Conservation (phyloP, 2,888 invertebrate genomes). For the Coelopa pilipes region DNA sequence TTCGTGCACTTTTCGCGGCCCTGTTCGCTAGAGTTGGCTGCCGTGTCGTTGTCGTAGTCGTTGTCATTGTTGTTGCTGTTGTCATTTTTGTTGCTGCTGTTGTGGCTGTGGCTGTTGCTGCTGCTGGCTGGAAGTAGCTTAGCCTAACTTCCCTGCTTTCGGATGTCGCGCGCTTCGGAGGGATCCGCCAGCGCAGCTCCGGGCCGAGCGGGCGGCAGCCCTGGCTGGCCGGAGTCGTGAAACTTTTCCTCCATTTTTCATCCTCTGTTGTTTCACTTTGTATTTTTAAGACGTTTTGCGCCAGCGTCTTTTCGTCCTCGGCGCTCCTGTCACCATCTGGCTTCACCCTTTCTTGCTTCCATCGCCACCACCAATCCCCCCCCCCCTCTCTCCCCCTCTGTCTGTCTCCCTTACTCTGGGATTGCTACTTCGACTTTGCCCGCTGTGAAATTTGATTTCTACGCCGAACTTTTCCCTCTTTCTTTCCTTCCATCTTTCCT, state of each 20-base stretch:
- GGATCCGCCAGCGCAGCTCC: too few relatives aligned
- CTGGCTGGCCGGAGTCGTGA: too few relatives aligned
- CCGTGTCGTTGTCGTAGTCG: neutral
- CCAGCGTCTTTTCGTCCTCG: neutral
- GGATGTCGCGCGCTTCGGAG: too few relatives aligned
- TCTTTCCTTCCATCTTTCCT: neutral
- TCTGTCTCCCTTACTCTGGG: too few relatives aligned
- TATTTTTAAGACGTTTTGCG: neutral
- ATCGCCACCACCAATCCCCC: too few relatives aligned
- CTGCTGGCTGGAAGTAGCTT: too few relatives aligned
- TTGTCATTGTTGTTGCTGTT: conserved; percentile 6
- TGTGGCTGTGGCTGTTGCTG: neutral
- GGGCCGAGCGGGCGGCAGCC: too few relatives aligned
- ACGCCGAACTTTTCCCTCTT: conserved; percentile 7
- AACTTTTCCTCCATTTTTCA: too few relatives aligned
- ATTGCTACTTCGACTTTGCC: neutral
- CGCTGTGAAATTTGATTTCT: conserved; percentile 23
- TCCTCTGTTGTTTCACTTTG: neutral
- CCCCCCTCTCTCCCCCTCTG: neutral
- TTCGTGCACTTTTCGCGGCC: neutral
- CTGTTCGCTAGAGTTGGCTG: neutral
- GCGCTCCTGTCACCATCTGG: neutral
- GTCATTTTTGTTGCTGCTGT: neutral
- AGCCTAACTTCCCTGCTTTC: too few relatives aligned
- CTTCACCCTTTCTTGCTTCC: neutral